Conservation (phyloP, 2,888 invertebrate genomes). For the Tachystola acroxantha region DNA sequence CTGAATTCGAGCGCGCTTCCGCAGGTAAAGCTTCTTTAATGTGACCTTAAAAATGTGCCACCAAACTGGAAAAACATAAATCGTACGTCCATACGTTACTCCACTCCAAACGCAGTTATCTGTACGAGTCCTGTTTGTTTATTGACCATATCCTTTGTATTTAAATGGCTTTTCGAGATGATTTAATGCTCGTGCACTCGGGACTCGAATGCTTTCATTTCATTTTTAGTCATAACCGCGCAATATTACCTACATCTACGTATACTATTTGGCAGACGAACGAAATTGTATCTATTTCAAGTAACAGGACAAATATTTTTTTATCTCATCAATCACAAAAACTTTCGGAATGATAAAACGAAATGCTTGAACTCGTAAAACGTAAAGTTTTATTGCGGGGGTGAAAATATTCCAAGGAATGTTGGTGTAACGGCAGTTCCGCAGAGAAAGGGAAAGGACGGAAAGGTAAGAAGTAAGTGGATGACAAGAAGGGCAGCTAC, state of each 20-base stretch:
- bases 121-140: constrained; percentile 56
- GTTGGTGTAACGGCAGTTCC: constrained; percentile 33
- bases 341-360: constrained; percentile 16
- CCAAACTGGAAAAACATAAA: constrained; percentile 40
- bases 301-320: constrained; percentile 19
- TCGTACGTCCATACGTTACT: constrained; percentile 41
- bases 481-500: constrained; percentile 48
- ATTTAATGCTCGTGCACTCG: constrained; percentile 50
- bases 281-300: constrained; percentile 6
- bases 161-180: constrained; percentile 56
- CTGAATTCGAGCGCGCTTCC: constrained; percentile 40
- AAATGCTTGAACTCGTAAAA: constrained; percentile 13
- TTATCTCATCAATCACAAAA: constrained; percentile 22
- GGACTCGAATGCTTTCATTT: constrained; percentile 33
- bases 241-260: constrained; percentile 19
- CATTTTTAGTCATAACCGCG: constrained; percentile 46
- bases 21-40: constrained; percentile 40
- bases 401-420: constrained; percentile 32
- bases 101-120: constrained; percentile 41
- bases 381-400: constrained; percentile 16
- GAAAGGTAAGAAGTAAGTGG: constrained; percentile 49
- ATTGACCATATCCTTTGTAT: constrained; percentile 66
- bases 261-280: constrained; percentile 28
- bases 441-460: constrained; percentile 31
- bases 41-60: constrained; percentile 38